Conservation (phyloP, 2,113 vertebrate genomes). For the Conger conger region DNA sequence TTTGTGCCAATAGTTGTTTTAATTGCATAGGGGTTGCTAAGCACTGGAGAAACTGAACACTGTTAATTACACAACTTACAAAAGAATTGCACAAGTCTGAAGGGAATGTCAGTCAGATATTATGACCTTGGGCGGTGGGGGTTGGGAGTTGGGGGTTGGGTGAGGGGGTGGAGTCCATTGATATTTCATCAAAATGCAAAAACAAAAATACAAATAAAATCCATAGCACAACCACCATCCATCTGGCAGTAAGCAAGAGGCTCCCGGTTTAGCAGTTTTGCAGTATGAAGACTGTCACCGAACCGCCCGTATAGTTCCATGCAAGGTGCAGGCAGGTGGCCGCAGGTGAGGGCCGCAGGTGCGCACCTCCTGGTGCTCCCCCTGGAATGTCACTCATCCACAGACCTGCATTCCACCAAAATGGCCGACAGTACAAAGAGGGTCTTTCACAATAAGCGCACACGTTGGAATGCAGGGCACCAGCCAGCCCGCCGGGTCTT, state of each 20-base stretch:
- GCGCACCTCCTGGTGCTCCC: neutral
- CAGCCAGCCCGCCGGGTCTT: neutral
- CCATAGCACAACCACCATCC: conserved; percentile 20
- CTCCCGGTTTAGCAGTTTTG: neutral
- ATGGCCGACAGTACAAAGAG: neutral
- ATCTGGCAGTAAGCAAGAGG: neutral
- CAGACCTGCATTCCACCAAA: neutral
- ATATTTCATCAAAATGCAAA: conserved; percentile 26
- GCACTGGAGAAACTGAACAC: conserved; percentile 38
- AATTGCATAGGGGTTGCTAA: conserved; percentile 72
- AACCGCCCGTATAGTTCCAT: conserved; percentile 45
- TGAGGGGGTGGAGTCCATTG: conserved; percentile 44
- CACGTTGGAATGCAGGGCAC: neutral
- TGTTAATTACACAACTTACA: conserved; percentile 34
- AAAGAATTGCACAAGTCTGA: conserved; percentile 50
- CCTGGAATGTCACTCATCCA: neutral
- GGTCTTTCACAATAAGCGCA: neutral
- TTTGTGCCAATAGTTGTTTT: conserved; percentile 43
- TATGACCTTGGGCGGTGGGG: conserved; percentile 25
- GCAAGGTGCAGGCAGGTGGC: conserved; percentile 53
- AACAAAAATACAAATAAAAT: conserved; percentile 44
- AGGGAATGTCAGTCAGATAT: conserved; percentile 48
- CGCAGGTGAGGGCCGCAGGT: neutral
- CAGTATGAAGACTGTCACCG: neutral
- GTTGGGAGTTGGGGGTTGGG: too few relatives aligned